Base-by-base conservation (phyloP, 2,888 invertebrate genomes). In the Caenorhabditis sp. region DNA sequence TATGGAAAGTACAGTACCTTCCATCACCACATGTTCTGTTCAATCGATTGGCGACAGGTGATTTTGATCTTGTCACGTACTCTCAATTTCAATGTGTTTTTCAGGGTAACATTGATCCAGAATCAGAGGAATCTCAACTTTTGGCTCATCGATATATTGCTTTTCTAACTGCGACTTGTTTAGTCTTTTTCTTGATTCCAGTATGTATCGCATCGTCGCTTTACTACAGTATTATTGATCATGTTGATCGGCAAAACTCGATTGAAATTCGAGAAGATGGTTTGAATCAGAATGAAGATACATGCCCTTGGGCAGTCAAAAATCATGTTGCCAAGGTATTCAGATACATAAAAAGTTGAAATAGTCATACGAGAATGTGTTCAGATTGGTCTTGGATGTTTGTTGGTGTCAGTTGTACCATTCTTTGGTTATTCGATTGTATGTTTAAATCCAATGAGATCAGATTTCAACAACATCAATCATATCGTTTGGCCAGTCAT, bases 141-240 rank as follows among this genome's bases (percentile, higher is more conserved):
- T 61, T 70, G 0, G 76, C 77, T 53, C 79, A 79, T 64, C 72
- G 76, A 14, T 82, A 82, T 76, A 80, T 82, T 23, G 79, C 78
- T 19, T 78, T 82, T 50, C 68, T 82, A 55, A 82, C 81, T 36
- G 78, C 78, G 31, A 82, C 82, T 17, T 82, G 81, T 63, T 73
- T 82, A n/a, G 69, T 81, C 27, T 81, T 82, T 77, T 79, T 81
- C 62, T 59, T 82, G 51, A 80, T 82, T 51, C 82, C 82, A 1
- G 81, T 82, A 55, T 82, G 82, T 64, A 78, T 78, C 17, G 79
- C 81, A 5, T 76, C 76, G 2, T 76, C 82, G 17, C 65, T 82
- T 60, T 82, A 82, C 62, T 81, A 81, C 64, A 76, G 75, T 26
- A 78, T 81, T 24, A 69, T 79, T 50, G 82, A 81, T 50, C 77